Base-by-base conservation (phyloP, 2,113 vertebrate species). In the Petrocephalus zakoni region DNA sequence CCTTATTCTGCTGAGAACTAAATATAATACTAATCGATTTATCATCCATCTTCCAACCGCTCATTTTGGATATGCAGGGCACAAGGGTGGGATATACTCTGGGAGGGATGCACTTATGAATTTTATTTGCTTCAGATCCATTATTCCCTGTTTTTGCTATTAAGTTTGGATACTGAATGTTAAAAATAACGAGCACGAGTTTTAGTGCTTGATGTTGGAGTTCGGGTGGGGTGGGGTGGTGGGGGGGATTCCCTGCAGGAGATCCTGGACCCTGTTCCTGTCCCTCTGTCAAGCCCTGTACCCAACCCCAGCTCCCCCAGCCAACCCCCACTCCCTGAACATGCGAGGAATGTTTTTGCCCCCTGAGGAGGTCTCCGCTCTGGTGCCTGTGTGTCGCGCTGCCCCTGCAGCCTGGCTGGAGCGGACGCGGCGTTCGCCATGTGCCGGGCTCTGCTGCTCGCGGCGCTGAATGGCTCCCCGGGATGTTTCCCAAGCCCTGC, bases 231-330 rank as follows among this genome's bases (percentile, higher is more conserved):
- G 22, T n/a, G n/a, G n/a, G n/a, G n/a, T n/a, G n/a, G n/a, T n/a
- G 90, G 90, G 42, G 42, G 42, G 89, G 90, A 82, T 72, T 89
- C 90, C 53, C 89, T 88, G 90, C 92, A 92, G 90, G 91, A 90
- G 92, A 92, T 89, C 89, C 64, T 56, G 0, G 37, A 85, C 91
- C 93, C 92, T 93, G 94, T 95, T 95, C 91, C 94, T 94, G 49
- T 82, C 81, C 81, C 46, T 37, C 88, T 21, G 15, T 93, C 93
- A 92, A 93, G 92, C 91, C 34, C 68, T 72, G 64, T 89, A 88
- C 92, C 88, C 88, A 58, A 91, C 91, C 91, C 90, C 90, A 86
- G 17, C 49, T 25, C 87, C 37, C 9, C 21, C 64, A 19, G 17
- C 42, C 49, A 9, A 15, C 87, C 42, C 61, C 87, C 84, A 47